Conservation (phyloP, 2,888 invertebrate genomes). For the Unio pictorum region DNA sequence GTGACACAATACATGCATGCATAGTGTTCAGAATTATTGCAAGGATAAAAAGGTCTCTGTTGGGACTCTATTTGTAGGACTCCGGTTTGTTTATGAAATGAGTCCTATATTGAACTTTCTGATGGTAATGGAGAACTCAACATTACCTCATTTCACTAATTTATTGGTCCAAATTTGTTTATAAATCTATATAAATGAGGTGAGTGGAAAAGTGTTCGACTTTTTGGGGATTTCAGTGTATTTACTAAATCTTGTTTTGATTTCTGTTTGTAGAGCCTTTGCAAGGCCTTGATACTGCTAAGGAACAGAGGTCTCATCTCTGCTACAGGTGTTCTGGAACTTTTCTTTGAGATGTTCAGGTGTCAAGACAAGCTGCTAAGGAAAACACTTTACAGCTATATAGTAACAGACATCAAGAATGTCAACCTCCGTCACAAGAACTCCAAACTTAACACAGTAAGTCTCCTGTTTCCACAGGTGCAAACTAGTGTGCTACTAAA, state of each 20-base stretch:
- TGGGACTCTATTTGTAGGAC: too few species aligned
- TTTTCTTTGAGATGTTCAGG: conserved; percentile 92
- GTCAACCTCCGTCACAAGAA: conserved; percentile 95
- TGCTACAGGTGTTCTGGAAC: conserved; percentile 87
- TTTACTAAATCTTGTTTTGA: background rate
- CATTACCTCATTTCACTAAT: too few species aligned
- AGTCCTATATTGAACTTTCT: too few species aligned
- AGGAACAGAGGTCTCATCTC: conserved; percentile 92
- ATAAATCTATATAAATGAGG: too few species aligned
- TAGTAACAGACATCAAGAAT: conserved; percentile 95
- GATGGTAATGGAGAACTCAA: too few species aligned
- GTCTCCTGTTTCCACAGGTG: conserved; percentile 9
- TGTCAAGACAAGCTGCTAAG: conserved; percentile 92
- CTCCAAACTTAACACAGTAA: conserved; percentile 84
- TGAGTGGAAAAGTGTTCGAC: too few species aligned
- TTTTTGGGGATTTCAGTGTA: background rate
- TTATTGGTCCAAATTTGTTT: too few species aligned
- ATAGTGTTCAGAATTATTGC: too few species aligned
- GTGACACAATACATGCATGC: too few species aligned
- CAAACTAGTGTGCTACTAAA: background rate
- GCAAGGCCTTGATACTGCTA: conserved; percentile 92
- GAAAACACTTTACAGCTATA: conserved; percentile 90
- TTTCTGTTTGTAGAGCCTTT: conserved; percentile 79
- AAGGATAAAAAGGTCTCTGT: too few species aligned
- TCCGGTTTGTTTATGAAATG: too few species aligned